Conservation (phyloP, 2,113 vertebrate genomes). For the Blennius ocellaris region DNA sequence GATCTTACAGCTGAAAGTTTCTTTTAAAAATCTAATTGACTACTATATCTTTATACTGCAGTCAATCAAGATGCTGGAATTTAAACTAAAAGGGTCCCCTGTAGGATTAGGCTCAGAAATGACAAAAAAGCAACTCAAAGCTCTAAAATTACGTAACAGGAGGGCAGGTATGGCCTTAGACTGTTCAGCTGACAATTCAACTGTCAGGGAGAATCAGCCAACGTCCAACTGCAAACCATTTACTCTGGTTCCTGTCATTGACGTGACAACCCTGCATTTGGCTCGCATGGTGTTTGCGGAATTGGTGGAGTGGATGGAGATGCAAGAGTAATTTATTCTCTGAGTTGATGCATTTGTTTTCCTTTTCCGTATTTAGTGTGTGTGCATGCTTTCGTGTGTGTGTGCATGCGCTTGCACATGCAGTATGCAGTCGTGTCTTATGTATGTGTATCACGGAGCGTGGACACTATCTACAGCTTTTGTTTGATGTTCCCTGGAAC, state of each 20-base stretch:
- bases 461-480: background rate
- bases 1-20: conserved; percentile 20
- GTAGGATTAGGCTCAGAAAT: background rate
- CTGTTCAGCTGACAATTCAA: conserved; percentile 47
- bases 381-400: too few relatives aligned
- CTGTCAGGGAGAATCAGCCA: conserved; percentile 51
- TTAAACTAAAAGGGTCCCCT: conserved; percentile 49
- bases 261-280: conserved; percentile 24
- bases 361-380: background rate
- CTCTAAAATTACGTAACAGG: conserved; percentile 43
- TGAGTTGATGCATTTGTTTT: conserved; percentile 24
- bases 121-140: conserved; percentile 20
- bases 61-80: conserved; percentile 53
- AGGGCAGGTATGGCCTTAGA: conserved; percentile 27
- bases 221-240: conserved; percentile 42
- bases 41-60: conserved; percentile 47
- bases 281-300: conserved; percentile 20
- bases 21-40: conserved; percentile 46
- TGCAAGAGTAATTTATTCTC: conserved; percentile 35
- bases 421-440: too few relatives aligned
- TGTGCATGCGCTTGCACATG: too few relatives aligned
- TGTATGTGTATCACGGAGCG: background rate
- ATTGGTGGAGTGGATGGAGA: conserved; percentile 35
- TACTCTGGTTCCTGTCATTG: conserved; percentile 32
- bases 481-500: too few relatives aligned